Conservation (phyloP, 1,140 invertebrate genomes). For the Drosophila tropicalis region DNA sequence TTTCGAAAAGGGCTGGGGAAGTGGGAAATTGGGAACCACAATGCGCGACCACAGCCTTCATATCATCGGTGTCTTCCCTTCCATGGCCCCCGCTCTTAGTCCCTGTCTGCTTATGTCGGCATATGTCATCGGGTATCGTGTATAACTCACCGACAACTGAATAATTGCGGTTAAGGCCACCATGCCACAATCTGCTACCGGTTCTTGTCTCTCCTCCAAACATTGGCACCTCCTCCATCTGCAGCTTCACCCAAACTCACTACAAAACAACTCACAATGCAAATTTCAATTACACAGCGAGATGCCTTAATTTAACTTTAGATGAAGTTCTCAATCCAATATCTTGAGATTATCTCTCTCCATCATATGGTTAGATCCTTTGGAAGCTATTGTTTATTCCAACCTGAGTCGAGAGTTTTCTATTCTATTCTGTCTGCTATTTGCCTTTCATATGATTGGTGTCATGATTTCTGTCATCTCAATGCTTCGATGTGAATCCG, state of each 20-base stretch:
- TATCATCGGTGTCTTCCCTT: too few relatives aligned
- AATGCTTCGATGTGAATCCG: slow-evolving; percentile 21
- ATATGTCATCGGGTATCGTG: slow-evolving; percentile 43
- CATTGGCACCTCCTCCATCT: background rate
- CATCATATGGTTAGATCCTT: background rate
- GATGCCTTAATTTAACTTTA: slow-evolving; percentile 63
- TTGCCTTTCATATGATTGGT: too few relatives aligned
- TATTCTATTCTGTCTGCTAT: too few relatives aligned
- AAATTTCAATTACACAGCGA: background rate
- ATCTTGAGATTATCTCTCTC: background rate
- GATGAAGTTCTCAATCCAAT: slow-evolving; percentile 45
- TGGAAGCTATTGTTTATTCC: too few relatives aligned
- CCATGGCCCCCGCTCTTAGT: too few relatives aligned
- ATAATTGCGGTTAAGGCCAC: slow-evolving; percentile 44
- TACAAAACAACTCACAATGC: too few relatives aligned
- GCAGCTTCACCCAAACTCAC: background rate
- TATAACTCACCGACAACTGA: slow-evolving; percentile 21
- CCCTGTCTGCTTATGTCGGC: slow-evolving; percentile 21
- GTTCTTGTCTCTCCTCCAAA: background rate
- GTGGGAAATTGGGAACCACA: background rate
- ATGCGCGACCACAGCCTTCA: too few relatives aligned
- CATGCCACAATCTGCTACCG: slow-evolving; percentile 20
- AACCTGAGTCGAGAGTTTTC: too few relatives aligned
- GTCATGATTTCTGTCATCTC: too few relatives aligned
- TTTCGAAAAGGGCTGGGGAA: background rate